Evolutionary conservation across 2,888 invertebrate species (phyloP), one percentile per base, ranked within the genome.

Genomic region (Volucella zonaria): DNA sequence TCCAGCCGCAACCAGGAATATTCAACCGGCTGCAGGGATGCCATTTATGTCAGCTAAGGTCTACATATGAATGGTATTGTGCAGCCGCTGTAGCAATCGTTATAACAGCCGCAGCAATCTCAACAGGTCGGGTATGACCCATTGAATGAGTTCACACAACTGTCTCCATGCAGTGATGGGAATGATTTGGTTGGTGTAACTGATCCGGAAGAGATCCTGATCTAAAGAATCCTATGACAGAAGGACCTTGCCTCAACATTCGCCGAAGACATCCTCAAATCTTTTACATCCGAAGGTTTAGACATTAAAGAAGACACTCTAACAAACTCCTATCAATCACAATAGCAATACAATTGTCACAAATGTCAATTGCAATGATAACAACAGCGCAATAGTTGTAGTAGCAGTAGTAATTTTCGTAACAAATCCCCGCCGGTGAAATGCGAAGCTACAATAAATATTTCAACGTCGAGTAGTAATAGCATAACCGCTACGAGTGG

Each of bases 251-350:
- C 95, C 0, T 95, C 96, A 79, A 95, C 96, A 49, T 93, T 97
- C 86, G 96, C 97, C 54, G 98, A 98, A 91, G 97, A 97, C 92
- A 92, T 98, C 78, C 93, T 98, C 71, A 96, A 97, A 91, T 96
- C 97, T 89, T 96, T 97, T 89, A 95, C 95, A 11, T 95, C 95
- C 18, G 94, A 95, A 12, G 95, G 94, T 86, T 82, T 75, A 82
- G 86, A 58, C 80, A 18, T 86, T 77, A 40, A 80, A 83, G 38
- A 79, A 73, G 47, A 80, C 85, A 10, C 83, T 78, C 23, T 83
- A 82, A 49, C 86, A 77, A 75, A 81, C 83, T 2, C 79, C 87
- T 51, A 82, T 77, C 86, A 77, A 88, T 80, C 85, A 81, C 43
- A 81, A 73, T 73, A 81, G 64, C 76, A 85, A 81, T 81, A 81